Evolutionary conservation across 2,888 invertebrate species (phyloP).

Genomic region (Oscheius sp.): DNA sequence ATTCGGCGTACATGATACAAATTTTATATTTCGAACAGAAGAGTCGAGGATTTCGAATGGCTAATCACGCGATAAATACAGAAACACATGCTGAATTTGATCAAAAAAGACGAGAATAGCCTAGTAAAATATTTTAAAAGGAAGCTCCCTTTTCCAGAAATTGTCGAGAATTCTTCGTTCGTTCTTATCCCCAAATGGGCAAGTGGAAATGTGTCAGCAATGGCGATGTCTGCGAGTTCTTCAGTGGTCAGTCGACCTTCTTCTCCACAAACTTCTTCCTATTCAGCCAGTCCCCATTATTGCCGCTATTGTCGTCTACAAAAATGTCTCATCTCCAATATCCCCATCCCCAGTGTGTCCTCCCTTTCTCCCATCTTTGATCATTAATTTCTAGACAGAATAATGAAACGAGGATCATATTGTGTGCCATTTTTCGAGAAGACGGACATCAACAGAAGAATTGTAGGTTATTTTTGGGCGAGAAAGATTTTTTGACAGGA

Average conservation of each 20-base stretch:
- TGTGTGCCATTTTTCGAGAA: background rate
- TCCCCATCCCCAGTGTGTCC: background rate
- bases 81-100: no score
- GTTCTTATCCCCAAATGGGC: background rate
- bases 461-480: background rate
- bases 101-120: background rate
- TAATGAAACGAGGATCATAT: background rate
- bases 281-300: background rate
- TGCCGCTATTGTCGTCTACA: background rate
- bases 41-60: no score
- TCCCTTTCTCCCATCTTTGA: background rate
- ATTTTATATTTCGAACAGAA: no score
- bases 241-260: background rate
- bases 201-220: background rate
- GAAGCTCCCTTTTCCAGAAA: conserved; percentile 11
- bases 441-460: background rate
- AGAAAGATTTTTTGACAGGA: background rate
- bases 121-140: background rate
- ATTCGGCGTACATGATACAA: no score
- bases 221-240: background rate
- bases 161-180: conserved; percentile 6
- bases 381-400: background rate
- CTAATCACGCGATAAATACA: no score
- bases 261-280: background rate
- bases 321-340: background rate